Percentiles rank a stretch among this genome's conserved stretches.
phyloP scores from a whole-genome alignment of 2,888 invertebrate genomes.

The Leptura quadrifasciata region DNA sequence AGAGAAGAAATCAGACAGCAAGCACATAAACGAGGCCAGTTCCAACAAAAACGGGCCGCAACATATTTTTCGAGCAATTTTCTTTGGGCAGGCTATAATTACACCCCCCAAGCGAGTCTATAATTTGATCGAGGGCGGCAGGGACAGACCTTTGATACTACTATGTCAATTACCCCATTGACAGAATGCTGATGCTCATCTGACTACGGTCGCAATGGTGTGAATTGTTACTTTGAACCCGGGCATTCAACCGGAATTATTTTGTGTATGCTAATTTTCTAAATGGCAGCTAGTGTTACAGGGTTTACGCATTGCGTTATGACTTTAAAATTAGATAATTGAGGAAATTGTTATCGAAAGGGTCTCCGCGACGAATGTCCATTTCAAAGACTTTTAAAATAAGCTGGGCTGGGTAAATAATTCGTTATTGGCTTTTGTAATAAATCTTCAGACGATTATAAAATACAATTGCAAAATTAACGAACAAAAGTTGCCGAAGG shows the following conservation, averaged over 20 bases:
- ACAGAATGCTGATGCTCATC: constrained; percentile 47
- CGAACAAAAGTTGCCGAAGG: too few relatives aligned
- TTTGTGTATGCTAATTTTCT: constrained; percentile 56
- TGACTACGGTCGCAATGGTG: constrained; percentile 20
- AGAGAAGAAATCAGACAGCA: constrained; percentile 43
- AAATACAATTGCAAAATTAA: too few relatives aligned
- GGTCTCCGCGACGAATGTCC: not conserved
- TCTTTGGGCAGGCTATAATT: constrained; percentile 72
- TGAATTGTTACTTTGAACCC: constrained; percentile 60
- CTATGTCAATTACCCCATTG: constrained; percentile 70
- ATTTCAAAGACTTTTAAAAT: not conserved
- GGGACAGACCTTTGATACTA: constrained; percentile 71
- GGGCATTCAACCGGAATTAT: constrained; percentile 57
- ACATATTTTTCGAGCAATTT: constrained; percentile 72
- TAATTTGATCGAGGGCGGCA: constrained; percentile 72
- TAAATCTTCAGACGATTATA: too few relatives aligned
- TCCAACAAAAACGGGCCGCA: constrained; percentile 54
- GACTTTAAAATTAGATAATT: constrained; percentile 8
- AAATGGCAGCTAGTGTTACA: constrained; percentile 51
- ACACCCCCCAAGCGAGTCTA: constrained; percentile 71
- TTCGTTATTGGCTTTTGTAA: too few relatives aligned
- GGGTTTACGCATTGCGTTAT: constrained; percentile 7
- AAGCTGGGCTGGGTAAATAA: too few relatives aligned
- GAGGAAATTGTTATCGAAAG: constrained; percentile 14
- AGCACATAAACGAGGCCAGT: constrained; percentile 41